Conservation (phyloP, 2,888 invertebrate species). For the Hypomecis atomaria region DNA sequence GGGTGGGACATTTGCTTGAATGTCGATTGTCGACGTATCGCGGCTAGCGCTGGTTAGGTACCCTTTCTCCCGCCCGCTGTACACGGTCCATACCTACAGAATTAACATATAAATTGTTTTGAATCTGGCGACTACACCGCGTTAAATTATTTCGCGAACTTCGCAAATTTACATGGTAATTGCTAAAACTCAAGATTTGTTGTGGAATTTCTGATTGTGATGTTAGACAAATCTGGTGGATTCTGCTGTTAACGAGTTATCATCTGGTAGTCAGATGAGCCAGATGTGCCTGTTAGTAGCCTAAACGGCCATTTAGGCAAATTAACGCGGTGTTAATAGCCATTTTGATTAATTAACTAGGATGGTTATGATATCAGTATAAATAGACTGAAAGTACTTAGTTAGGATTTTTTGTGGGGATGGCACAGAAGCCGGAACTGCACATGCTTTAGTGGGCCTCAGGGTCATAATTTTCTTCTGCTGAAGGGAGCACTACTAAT, state of each 20-base stretch:
- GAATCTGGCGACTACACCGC: conserved; percentile 79
- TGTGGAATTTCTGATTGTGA: conserved; percentile 78
- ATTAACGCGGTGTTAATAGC: conserved; percentile 39
- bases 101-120: conserved; percentile 85
- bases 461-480: too few relatives aligned
- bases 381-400: neutral
- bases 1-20: conserved; percentile 4
- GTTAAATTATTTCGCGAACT: conserved; percentile 83
- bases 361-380: neutral
- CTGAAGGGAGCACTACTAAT: too few relatives aligned
- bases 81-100: conserved; percentile 73
- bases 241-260: conserved; percentile 67
- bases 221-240: conserved; percentile 67
- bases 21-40: conserved; percentile 1
- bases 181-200: conserved; percentile 84
- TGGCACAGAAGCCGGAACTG: neutral
- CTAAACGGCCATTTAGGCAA: conserved; percentile 39
- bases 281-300: conserved; percentile 48
- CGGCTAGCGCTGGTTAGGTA: conserved; percentile 9
- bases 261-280: conserved; percentile 66
- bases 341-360: conserved; percentile 23
- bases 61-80: conserved; percentile 41
- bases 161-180: conserved; percentile 84
- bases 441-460: too few relatives aligned
- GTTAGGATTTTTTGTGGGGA: neutral